phyloP scores from a whole-genome alignment of 2,797 vertebrate species.

The Kryptopterus vitreolus region DNA sequence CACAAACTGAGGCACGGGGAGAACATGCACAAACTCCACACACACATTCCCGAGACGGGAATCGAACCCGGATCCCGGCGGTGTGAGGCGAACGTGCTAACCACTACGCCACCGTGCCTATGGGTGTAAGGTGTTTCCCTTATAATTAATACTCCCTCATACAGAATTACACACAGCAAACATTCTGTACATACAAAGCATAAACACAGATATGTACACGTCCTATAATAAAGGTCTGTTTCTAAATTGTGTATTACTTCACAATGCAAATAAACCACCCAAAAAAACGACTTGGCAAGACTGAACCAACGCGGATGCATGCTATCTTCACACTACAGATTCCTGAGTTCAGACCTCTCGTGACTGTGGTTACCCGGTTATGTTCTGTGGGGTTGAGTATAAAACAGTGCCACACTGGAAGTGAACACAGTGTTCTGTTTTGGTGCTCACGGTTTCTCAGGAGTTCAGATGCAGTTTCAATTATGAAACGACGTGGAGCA shows the following conservation, averaged over 20 bases:
- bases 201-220: neutral
- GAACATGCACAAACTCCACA: too few relatives aligned
- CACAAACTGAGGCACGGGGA: too few relatives aligned
- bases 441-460: neutral
- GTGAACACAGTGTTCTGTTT: constrained; percentile 30
- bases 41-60: too few relatives aligned
- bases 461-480: neutral
- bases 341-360: constrained; percentile 4
- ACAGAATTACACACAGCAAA: neutral
- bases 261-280: neutral
- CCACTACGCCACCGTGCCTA: too few relatives aligned
- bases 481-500: constrained; percentile 20
- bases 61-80: too few relatives aligned
- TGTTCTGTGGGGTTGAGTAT: neutral
- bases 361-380: neutral
- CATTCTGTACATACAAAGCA: neutral
- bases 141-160: constrained; percentile 25
- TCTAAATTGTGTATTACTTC: neutral
- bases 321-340: neutral
- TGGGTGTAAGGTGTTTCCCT: constrained; percentile 52
- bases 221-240: neutral
- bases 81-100: too few relatives aligned
- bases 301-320: neutral
- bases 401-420: neutral
- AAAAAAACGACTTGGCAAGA: neutral